Percentiles rank a stretch among this genome's conserved stretches.
These are phyloP conservation scores for Myathropa florea DNA, from an alignment of 2,888 invertebrate genomes.

Conservation along the genomic window DNA sequence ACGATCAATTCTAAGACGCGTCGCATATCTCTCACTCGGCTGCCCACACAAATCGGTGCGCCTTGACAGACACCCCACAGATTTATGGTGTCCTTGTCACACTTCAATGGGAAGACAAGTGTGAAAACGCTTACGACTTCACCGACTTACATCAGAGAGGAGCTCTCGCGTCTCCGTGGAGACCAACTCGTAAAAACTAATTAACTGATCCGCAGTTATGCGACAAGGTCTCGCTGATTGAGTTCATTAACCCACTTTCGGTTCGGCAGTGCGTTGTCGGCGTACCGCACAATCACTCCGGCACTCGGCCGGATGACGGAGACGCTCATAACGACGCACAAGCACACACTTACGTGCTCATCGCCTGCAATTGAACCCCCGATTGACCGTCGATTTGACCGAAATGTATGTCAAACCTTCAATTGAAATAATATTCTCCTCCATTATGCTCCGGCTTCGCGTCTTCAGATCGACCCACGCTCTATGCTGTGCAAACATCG, in stretches of 20 bases:
- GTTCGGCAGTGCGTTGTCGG: neutral
- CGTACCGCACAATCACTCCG: neutral
- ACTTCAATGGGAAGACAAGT: neutral
- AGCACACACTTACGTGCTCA: slow-evolving; percentile 1
- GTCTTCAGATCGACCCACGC: slow-evolving; percentile 60
- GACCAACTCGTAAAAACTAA: neutral
- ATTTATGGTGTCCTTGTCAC: neutral
- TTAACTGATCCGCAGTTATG: slow-evolving; percentile 12
- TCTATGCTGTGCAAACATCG: slow-evolving; percentile 27
- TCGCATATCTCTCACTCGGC: neutral
- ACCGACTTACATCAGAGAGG: neutral
- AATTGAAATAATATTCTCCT: slow-evolving; percentile 51
- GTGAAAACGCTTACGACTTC: neutral
- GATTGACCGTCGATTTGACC: slow-evolving; percentile 61
- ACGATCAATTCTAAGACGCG: neutral
- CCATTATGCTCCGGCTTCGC: slow-evolving; percentile 24
- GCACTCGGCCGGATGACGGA: neutral
- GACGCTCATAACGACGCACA: neutral
- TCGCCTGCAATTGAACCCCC: slow-evolving; percentile 44
- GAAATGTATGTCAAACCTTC: slow-evolving; percentile 60
- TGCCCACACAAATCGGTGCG: neutral
- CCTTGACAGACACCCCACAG: too few species aligned
- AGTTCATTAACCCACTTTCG: slow-evolving; percentile 62
- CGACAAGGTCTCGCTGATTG: slow-evolving; percentile 34
- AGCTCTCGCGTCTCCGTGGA: neutral